A percentile compares a stretch with the other conserved stretches of the same genome.
These are phyloP conservation scores for Calephelis perditalis DNA, from an alignment of 2,888 invertebrate species.

Conservation along the genomic window DNA sequence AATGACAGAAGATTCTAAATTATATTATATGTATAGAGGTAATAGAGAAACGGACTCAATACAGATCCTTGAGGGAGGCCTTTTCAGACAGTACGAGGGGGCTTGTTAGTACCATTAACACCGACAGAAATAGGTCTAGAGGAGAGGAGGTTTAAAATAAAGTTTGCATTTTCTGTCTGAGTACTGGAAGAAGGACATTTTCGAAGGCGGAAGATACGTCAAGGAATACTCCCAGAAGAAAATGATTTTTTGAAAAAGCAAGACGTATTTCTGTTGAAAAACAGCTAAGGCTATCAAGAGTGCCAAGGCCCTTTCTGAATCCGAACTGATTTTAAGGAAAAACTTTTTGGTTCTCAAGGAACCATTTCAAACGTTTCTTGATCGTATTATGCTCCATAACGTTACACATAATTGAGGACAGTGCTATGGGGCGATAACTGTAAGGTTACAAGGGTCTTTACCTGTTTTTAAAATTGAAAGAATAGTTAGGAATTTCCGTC, in stretches of 20 bases:
- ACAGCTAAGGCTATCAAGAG: not conserved
- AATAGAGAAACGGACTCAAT: constrained; percentile 3
- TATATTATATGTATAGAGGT: not conserved
- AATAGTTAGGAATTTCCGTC: not conserved
- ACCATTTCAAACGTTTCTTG: not conserved
- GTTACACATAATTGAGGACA: not conserved
- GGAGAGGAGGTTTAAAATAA: too few relatives aligned
- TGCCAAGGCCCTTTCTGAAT: not conserved
- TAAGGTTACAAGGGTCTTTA: not conserved
- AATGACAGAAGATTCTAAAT: not conserved
- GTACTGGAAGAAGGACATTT: not conserved
- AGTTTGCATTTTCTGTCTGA: not conserved
- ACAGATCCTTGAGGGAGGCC: constrained; percentile 13
- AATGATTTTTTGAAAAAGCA: not conserved
- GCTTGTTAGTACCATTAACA: not conserved
- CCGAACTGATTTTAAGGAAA: not conserved
- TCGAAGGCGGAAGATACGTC: not conserved
- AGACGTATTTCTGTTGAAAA: not conserved
- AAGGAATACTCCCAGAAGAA: not conserved
- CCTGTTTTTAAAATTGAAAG: not conserved
- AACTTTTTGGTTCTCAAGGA: not conserved
- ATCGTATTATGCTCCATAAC: not conserved
- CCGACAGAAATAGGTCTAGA: not conserved
- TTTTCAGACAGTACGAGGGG: not conserved
- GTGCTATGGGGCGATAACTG: not conserved